Base-by-base conservation (phyloP, 2,113 vertebrate genomes). In the Podarcis cretensis region DNA sequence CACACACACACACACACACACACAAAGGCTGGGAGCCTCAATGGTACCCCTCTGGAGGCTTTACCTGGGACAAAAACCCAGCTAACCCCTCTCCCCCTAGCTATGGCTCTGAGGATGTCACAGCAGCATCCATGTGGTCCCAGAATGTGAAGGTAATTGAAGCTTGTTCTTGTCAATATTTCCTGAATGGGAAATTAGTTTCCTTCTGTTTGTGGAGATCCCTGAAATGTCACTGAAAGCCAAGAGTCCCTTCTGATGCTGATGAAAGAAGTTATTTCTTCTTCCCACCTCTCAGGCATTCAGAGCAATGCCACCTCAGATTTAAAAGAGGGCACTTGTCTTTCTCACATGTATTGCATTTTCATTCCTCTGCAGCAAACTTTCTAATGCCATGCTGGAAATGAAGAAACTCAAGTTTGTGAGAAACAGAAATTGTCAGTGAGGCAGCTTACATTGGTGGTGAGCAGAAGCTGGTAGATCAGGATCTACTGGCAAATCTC, bases 341-440 rank as follows among this genome's bases (percentile, higher is more conserved):
- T 93, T 93, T 89, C 89, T 83, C 78, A 40, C 40, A 20, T 76
- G 23, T 90, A 84, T 88, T 59, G 18, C 81, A 68, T 84, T 48
- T 84, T 89, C 87, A 86, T 80, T 88, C 89, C 80, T 84, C 83
- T 83, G 59, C 59, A 63, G 69, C 73, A 90, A 90, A 89, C 73
- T 92, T 94, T 86, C 66, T 92, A 93, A 89, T 87, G 66, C 69
- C 86, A 85, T 85, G 91, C 37, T 25, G 84, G 73, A 88, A 69
- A 92, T 89, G 43, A 21, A 75, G 37, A 40, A 63, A 5, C 48
- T 88, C 0, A 0, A 0, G 5, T 9, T 3, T 65, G 35, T 90
- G 82, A 77, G 43, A 30, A 75, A 78, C 63, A 30, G 80, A 81
- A 87, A 21, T 76, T 20, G 73, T 69, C 43, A 66, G 73, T 0